phyloP scores from a whole-genome alignment of 2,797 vertebrate genomes.

The Helarctos malayanus region DNA sequence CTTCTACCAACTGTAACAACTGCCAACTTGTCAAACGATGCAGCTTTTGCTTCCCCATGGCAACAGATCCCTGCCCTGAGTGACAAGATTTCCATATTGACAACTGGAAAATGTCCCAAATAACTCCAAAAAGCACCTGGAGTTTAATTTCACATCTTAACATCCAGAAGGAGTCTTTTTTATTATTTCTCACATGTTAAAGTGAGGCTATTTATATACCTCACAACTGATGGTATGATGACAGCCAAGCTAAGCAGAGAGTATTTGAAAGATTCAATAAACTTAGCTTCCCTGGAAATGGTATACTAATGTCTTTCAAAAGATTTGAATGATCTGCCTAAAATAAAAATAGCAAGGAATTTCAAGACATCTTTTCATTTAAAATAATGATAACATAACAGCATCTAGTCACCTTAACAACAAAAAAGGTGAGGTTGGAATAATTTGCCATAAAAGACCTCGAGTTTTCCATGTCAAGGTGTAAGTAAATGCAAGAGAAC shows the following conservation, averaged over 20 bases:
- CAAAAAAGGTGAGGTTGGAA: conserved; percentile 66
- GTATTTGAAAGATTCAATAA: conserved; percentile 87
- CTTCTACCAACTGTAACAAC: conserved; percentile 80
- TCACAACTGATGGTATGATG: conserved; percentile 85
- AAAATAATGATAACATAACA: conserved; percentile 73
- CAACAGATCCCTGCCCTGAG: conserved; percentile 86
- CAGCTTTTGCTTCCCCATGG: conserved; percentile 85
- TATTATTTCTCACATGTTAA: conserved; percentile 85
- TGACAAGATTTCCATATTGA: conserved; percentile 87
- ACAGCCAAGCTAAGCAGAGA: conserved; percentile 81
- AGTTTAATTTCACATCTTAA: conserved; percentile 86
- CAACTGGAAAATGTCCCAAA: conserved; percentile 88
- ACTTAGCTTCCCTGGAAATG: conserved; percentile 86
- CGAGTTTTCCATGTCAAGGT: conserved; percentile 79
- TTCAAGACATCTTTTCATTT: conserved; percentile 84
- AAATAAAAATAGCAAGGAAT: conserved; percentile 88
- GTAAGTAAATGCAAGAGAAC: conserved; percentile 79
- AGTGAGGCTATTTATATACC: conserved; percentile 87
- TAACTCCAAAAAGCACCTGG: conserved; percentile 88
- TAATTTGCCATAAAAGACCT: conserved; percentile 75
- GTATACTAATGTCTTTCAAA: conserved; percentile 81
- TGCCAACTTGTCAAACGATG: conserved; percentile 85
- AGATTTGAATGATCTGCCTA: conserved; percentile 85
- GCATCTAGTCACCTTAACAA: conserved; percentile 70
- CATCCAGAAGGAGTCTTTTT: conserved; percentile 83